Conservation (phyloP, 2,113 vertebrate genomes). For the Oryzias melastigma region DNA sequence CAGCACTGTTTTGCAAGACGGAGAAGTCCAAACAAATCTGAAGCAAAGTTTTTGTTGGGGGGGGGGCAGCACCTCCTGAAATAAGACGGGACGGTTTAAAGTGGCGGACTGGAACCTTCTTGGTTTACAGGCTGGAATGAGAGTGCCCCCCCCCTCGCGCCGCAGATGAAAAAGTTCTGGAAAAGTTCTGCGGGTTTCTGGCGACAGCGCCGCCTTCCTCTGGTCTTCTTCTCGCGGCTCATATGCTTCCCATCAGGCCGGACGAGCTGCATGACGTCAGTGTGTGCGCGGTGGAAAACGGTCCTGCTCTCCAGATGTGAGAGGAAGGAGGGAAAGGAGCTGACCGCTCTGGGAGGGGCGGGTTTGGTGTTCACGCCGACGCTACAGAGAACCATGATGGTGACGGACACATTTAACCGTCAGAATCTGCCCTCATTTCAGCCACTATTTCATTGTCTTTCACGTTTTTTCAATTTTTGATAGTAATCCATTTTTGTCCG, state of each 20-base stretch:
- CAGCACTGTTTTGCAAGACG: slow-evolving; percentile 30
- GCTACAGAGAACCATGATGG: too few relatives aligned
- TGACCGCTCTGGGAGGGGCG: slow-evolving; percentile 32
- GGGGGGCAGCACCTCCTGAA: slow-evolving; percentile 3
- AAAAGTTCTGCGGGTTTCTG: slow-evolving; percentile 46
- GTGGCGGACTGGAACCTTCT: background rate
- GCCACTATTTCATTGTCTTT: too few relatives aligned
- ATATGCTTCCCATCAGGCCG: slow-evolving; percentile 73
- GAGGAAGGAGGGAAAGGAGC: slow-evolving; percentile 53
- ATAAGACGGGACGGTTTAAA: background rate
- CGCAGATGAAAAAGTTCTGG: slow-evolving; percentile 8
- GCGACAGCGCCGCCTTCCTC: slow-evolving; percentile 56
- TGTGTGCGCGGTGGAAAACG: slow-evolving; percentile 44
- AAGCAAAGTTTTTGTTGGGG: slow-evolving; percentile 11
- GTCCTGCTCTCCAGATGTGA: slow-evolving; percentile 84
- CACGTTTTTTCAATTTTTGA: too few relatives aligned
- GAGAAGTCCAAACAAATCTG: slow-evolving; percentile 8
- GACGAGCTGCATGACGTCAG: slow-evolving; percentile 62
- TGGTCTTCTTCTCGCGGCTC: slow-evolving; percentile 60
- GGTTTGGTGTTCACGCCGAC: too few relatives aligned
- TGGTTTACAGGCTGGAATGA: background rate
- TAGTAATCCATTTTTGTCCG: too few relatives aligned
- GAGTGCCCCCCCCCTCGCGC: too few relatives aligned
- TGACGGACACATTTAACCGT: too few relatives aligned
- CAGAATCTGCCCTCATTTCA: too few relatives aligned